These are phyloP conservation scores for Drosophila tristis DNA, from an alignment of 1,140 invertebrate genomes.

Conservation along the genomic window DNA sequence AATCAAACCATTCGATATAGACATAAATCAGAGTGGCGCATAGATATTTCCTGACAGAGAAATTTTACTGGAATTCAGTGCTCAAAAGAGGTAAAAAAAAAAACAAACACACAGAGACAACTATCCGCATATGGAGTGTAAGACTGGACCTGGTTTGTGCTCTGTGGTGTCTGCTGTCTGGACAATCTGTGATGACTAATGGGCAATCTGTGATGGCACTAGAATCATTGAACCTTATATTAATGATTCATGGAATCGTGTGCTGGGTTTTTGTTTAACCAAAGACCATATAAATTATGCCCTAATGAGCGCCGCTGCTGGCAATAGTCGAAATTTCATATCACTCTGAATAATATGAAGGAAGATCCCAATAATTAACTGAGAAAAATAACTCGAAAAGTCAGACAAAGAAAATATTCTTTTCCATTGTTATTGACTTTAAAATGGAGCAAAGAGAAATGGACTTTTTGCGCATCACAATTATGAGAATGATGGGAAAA, in stretches of 20 bases:
- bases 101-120: constrained; percentile 2
- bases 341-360: constrained; percentile 7
- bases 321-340: constrained; percentile 18
- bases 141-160: neutral
- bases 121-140: constrained; percentile 33
- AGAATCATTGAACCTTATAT: constrained; percentile 69
- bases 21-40: constrained; percentile 36
- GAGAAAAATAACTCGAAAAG: constrained; percentile 26
- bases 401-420: constrained; percentile 49
- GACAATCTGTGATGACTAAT: constrained; percentile 54
- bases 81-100: neutral
- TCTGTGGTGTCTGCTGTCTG: constrained; percentile 2
- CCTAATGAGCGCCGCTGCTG: constrained; percentile 8
- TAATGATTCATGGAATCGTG: constrained; percentile 46
- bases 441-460: constrained; percentile 38
- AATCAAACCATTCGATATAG: constrained; percentile 42
- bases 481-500: constrained; percentile 31
- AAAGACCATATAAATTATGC: too few species aligned
- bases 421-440: constrained; percentile 24
- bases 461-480: constrained; percentile 20
- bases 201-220: constrained; percentile 35
- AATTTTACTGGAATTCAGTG: neutral
- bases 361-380: constrained; percentile 39
- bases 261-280: neutral
- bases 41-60: neutral